phyloP scores from a whole-genome alignment of 2,797 vertebrate species.

The Urocyon cinereoargenteus region DNA sequence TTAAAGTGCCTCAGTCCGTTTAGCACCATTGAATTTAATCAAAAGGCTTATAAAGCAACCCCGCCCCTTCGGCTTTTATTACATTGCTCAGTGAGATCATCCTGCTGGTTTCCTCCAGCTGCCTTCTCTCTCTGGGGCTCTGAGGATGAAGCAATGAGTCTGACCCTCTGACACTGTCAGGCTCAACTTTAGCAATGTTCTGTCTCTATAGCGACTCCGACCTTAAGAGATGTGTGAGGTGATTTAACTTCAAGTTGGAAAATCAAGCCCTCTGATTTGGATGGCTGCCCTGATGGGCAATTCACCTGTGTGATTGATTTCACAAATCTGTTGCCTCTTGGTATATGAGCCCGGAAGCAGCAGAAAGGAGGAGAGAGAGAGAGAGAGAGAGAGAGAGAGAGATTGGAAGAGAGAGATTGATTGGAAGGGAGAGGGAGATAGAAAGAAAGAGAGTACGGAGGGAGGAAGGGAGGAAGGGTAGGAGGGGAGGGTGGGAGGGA shows the following conservation, averaged over 20 bases:
- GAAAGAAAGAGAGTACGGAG: not conserved
- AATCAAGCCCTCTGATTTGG: conserved; percentile 34
- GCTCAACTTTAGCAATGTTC: not conserved
- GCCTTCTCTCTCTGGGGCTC: not conserved
- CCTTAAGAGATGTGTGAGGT: conserved; percentile 23
- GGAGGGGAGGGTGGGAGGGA: too few relatives aligned
- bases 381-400: not conserved
- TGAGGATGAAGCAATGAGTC: not conserved
- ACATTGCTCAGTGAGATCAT: conserved; percentile 19
- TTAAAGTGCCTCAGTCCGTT: not conserved
- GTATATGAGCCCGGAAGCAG: not conserved
- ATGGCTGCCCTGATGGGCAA: not conserved
- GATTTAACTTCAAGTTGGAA: conserved; percentile 67
- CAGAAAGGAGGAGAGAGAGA: not conserved
- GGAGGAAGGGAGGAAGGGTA: not conserved
- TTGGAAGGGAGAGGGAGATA: not conserved
- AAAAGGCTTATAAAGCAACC: not conserved
- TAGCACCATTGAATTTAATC: conserved; percentile 48
- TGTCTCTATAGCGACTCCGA: not conserved
- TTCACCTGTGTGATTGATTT: conserved; percentile 53
- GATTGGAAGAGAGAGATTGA: not conserved
- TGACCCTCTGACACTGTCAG: not conserved
- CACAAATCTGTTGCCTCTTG: conserved; percentile 1
- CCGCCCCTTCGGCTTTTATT: not conserved
- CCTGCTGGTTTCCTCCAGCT: not conserved